A percentile compares a stretch with the other conserved stretches of the same genome.
Evolutionary conservation across 2,888 invertebrate genomes (phyloP).

Genomic region (Mechanitis messenoides): DNA sequence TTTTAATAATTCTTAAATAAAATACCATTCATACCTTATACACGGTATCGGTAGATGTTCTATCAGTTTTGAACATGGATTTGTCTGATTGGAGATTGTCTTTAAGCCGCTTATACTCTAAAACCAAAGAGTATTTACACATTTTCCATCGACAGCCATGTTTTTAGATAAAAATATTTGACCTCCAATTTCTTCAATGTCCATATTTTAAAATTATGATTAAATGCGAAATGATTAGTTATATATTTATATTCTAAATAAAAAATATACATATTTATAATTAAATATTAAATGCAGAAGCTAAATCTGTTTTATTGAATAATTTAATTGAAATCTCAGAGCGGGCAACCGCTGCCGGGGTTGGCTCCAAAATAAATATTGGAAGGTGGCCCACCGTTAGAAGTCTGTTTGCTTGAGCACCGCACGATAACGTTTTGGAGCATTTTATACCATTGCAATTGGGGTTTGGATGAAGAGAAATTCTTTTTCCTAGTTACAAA

Average conservation of each 20-base stretch:
- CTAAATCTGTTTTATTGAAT: slow-evolving; percentile 19
- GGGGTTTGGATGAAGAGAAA: neutral
- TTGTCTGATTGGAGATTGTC: slow-evolving; percentile 10
- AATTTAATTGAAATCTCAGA: slow-evolving; percentile 21
- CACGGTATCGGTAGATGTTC: slow-evolving; percentile 1
- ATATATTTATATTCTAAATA: no score
- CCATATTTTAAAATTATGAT: no score
- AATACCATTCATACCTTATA: neutral
- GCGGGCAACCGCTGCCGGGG: slow-evolving; percentile 17
- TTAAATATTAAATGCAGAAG: neutral
- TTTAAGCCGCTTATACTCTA: slow-evolving; percentile 14
- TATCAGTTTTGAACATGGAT: slow-evolving; percentile 1
- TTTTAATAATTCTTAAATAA: no score
- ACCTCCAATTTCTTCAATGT: no score
- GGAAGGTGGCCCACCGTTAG: slow-evolving; percentile 40
- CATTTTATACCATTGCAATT: slow-evolving; percentile 1
- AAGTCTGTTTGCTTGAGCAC: slow-evolving; percentile 62
- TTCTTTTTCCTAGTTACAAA: neutral
- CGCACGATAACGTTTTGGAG: slow-evolving; percentile 29
- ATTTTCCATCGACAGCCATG: slow-evolving; percentile 9
- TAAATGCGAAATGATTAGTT: no score
- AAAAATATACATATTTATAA: no score
- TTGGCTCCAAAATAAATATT: slow-evolving; percentile 57
- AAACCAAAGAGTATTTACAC: slow-evolving; percentile 15
- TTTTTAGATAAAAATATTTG: neutral